phyloP scores from a whole-genome alignment of 2,888 invertebrate species.

The Pachydiplax longipennis region DNA sequence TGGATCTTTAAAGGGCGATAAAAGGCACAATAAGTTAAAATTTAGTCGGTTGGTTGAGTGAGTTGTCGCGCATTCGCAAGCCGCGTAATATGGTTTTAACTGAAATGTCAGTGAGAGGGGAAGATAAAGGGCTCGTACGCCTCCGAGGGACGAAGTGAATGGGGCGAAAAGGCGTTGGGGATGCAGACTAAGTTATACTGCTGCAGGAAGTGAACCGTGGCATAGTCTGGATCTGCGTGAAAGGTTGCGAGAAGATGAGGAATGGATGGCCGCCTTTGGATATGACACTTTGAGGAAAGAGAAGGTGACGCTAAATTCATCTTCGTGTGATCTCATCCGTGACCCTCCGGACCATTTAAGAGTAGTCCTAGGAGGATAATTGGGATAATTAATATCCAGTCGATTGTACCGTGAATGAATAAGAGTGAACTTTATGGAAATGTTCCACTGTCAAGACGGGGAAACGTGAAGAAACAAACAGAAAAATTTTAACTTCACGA shows the following conservation, averaged over 20 bases:
- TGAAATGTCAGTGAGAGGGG: neutral
- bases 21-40: neutral
- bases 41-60: neutral
- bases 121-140: neutral
- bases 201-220: slow-evolving; percentile 5
- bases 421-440: too few relatives aligned
- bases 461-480: too few relatives aligned
- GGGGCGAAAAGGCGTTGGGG: slow-evolving; percentile 18
- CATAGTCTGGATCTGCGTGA: neutral
- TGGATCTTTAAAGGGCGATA: neutral
- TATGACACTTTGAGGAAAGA: too few relatives aligned
- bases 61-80: neutral
- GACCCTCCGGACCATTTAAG: too few relatives aligned
- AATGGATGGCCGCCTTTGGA: too few relatives aligned
- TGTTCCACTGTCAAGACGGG: too few relatives aligned
- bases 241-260: neutral
- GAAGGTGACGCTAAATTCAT: too few relatives aligned
- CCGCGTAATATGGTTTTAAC: neutral
- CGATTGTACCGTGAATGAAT: too few relatives aligned
- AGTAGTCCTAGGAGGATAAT: too few relatives aligned
- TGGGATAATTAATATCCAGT: too few relatives aligned
- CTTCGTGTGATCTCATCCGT: too few relatives aligned
- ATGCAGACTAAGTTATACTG: neutral
- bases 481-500: too few relatives aligned
- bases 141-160: slow-evolving; percentile 30